Base-by-base conservation (phyloP, 2,888 invertebrate genomes). In the Stegana nigrithorax region DNA sequence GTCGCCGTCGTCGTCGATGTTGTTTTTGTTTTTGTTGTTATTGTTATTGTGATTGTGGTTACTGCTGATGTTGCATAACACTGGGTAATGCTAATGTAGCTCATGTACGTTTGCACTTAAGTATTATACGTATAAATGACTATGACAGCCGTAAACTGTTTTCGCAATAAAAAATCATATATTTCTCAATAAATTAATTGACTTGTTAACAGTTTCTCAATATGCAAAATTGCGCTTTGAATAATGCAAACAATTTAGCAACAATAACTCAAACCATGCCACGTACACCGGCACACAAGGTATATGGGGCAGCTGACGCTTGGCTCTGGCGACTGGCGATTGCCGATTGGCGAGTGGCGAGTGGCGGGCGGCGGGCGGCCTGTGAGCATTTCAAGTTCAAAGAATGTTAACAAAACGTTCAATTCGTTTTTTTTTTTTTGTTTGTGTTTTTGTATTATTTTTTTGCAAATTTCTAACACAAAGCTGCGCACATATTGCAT, bases 151-250 rank as follows among this genome's bases (percentile, higher is more conserved):
- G 50, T 26, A 50, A 50, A 50, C 26, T 25, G 21, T 14, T 26
- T 10, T 45, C 19, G n/a, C 7, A n/a, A 45, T 26, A 4, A 26
- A 26, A 50, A 7, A 26, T 7, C 26, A 25, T 4, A 21, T 8
- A 50, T 50, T 26, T 26, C 17, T 25, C 50, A 25, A 26, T 50
- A 50, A 66, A 70, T 70, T 75, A 79, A 79, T 75, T 71, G 77
- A 79, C 75, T 75, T 75, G 75, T 75, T 75, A 75, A 75, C 75
- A 75, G 75, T 77, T 79, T 75, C 67, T 68, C 70, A 68, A 79
- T 78, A 66, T 50, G 25, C 32, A 42, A 23, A 45, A 19, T 45
- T 19, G 45, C 10, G 8, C n/a, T 32, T 4, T 5, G n/a, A 12
- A 2, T 4, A 32, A 32, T 32, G 32, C n/a, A 2, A 32, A 32